These are phyloP conservation scores for Triplophysa siluroides DNA, from an alignment of 2,113 vertebrate genomes.

Conservation along the genomic window DNA sequence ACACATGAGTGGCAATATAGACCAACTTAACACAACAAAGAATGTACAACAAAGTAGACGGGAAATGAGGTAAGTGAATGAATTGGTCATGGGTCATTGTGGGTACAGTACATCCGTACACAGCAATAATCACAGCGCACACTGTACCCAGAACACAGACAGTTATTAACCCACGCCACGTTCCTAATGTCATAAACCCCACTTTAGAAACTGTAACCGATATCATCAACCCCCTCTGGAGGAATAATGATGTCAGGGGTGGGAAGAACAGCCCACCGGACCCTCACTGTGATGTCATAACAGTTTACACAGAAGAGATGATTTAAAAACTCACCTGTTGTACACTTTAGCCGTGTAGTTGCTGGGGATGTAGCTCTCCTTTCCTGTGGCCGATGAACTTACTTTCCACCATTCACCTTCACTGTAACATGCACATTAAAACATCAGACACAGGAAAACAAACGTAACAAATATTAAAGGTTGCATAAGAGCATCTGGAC, in stretches of 20 bases:
- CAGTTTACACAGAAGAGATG: background rate
- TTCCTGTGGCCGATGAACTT: slow-evolving; percentile 66
- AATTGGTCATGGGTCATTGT: background rate
- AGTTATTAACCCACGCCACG: slow-evolving; percentile 2
- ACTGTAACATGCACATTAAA: slow-evolving; percentile 61
- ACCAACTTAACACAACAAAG: slow-evolving; percentile 4
- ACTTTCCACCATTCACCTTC: slow-evolving; percentile 81
- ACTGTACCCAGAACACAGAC: slow-evolving; percentile 17
- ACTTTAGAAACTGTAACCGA: slow-evolving; percentile 19
- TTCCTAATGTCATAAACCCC: background rate
- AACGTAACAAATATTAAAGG: background rate
- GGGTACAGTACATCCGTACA: background rate
- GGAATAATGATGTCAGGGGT: slow-evolving; percentile 22
- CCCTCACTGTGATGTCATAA: slow-evolving; percentile 1
- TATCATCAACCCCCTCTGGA: background rate
- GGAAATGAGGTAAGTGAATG: background rate
- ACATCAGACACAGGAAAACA: background rate
- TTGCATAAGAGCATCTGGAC: slow-evolving; percentile 30
- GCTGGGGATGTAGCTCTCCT: slow-evolving; percentile 73
- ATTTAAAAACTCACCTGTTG: slow-evolving; percentile 68
- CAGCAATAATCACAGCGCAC: background rate
- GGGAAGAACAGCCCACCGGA: too few relatives aligned
- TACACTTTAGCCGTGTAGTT: slow-evolving; percentile 74
- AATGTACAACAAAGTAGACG: background rate
- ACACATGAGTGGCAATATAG: background rate